Evolutionary conservation across 1,140 invertebrate species (phyloP).

Genomic region (Trichomalopsis sarcophagae): DNA sequence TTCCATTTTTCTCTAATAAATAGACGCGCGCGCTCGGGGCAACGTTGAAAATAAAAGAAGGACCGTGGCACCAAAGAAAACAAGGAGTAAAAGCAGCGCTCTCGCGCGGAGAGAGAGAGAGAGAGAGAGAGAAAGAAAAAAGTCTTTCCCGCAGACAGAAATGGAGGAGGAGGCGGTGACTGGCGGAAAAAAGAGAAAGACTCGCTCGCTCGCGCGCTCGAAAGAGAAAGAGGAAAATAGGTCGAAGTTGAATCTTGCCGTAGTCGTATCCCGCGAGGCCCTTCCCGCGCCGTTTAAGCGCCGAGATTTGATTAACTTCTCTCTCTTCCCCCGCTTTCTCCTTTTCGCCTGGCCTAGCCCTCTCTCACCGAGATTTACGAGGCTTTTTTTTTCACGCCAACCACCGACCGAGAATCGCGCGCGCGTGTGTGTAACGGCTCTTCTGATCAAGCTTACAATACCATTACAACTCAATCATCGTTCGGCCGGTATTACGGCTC

Average conservation of each 20-base stretch:
- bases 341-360: neutral
- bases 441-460: neutral
- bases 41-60: neutral
- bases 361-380: constrained; percentile 21
- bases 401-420: constrained; percentile 24
- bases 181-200: neutral
- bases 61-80: neutral
- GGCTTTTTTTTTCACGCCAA: constrained; percentile 28
- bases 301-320: constrained; percentile 48
- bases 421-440: no score
- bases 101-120: neutral
- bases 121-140: neutral
- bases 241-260: constrained; percentile 40
- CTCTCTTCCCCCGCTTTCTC: neutral
- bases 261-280: constrained; percentile 7
- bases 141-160: neutral
- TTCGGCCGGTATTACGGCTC: no score
- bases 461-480: constrained; percentile 23
- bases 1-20: constrained; percentile 24
- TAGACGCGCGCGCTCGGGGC: neutral
- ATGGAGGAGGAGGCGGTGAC: neutral
- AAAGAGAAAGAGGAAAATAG: constrained; percentile 19
- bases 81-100: neutral
- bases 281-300: constrained; percentile 25
- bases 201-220: neutral